phyloP scores from a whole-genome alignment of 2,797 vertebrate genomes.

The Lutjanus argentimaculatus region DNA sequence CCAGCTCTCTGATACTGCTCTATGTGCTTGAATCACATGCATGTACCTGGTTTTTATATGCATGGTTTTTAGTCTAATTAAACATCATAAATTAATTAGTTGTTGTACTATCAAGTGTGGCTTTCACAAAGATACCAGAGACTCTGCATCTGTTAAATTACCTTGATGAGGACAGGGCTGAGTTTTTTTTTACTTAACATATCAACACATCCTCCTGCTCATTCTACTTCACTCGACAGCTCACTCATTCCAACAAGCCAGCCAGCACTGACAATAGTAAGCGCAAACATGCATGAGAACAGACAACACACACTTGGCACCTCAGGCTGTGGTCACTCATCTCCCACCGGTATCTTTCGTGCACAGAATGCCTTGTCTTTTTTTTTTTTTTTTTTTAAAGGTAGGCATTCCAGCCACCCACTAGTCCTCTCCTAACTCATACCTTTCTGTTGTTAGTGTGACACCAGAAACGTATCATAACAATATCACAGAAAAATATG shows the following conservation, averaged over 20 bases:
- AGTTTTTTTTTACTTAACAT: slow-evolving; percentile 50
- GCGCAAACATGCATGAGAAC: slow-evolving; percentile 16
- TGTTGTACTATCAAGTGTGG: slow-evolving; percentile 4
- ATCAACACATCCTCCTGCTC: slow-evolving; percentile 50
- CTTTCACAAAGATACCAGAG: slow-evolving; percentile 31
- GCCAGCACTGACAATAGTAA: neutral
- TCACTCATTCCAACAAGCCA: slow-evolving; percentile 24
- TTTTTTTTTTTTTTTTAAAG: neutral
- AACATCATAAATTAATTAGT: slow-evolving; percentile 18
- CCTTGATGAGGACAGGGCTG: slow-evolving; percentile 27
- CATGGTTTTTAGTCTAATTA: too few relatives aligned
- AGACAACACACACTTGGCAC: slow-evolving; percentile 34
- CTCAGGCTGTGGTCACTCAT: slow-evolving; percentile 43
- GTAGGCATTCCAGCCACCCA: neutral
- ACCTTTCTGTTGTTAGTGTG: slow-evolving; percentile 23
- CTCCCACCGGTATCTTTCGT: slow-evolving; percentile 25
- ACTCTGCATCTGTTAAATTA: slow-evolving; percentile 38
- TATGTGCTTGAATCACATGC: too few relatives aligned
- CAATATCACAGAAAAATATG: slow-evolving; percentile 39
- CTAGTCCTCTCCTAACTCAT: slow-evolving; percentile 8
- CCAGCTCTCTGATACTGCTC: too few relatives aligned
- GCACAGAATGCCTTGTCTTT: neutral
- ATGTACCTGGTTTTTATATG: too few relatives aligned
- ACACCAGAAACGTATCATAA: slow-evolving; percentile 42
- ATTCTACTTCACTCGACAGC: slow-evolving; percentile 45